phyloP scores from a whole-genome alignment of 2,888 invertebrate species.

The Nomada goodeniana region DNA sequence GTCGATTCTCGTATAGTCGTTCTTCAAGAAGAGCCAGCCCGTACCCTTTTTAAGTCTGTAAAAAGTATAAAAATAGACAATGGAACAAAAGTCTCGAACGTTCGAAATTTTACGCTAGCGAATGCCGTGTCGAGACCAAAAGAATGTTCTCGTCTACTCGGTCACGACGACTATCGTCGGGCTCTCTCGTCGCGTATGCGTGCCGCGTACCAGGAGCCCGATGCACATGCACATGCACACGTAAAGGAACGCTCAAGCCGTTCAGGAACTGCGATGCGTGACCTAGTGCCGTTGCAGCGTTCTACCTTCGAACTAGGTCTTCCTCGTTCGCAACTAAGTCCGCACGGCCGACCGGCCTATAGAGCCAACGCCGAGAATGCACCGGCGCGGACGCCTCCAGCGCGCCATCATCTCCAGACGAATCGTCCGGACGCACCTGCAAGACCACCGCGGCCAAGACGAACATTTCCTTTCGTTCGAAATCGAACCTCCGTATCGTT shows the following conservation, averaged over 20 bases:
- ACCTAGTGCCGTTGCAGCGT: slow-evolving; percentile 83
- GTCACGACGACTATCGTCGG: slow-evolving; percentile 34
- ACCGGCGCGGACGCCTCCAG: slow-evolving; percentile 21
- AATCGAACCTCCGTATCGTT: no score
- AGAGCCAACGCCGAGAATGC: slow-evolving; percentile 45
- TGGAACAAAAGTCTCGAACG: slow-evolving; percentile 2
- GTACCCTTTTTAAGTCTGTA: no score
- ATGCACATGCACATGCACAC: slow-evolving; percentile 59
- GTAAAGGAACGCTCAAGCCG: slow-evolving; percentile 60
- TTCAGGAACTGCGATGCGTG: slow-evolving; percentile 84
- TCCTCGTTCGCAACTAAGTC: slow-evolving; percentile 77
- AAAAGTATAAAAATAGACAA: neutral
- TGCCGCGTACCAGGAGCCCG: slow-evolving; percentile 64
- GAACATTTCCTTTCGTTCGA: no score
- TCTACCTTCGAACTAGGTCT: slow-evolving; percentile 83
- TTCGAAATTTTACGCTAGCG: slow-evolving; percentile 10
- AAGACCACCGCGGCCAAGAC: neutral
- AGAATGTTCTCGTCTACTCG: slow-evolving; percentile 16
- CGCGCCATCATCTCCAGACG: slow-evolving; percentile 25
- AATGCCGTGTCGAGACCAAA: neutral
- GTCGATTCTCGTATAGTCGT: no score
- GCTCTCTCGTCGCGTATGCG: slow-evolving; percentile 68
- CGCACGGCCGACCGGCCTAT: slow-evolving; percentile 15
- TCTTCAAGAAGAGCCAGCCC: no score
- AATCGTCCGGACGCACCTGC: slow-evolving; percentile 45